phyloP scores from a whole-genome alignment of 2,113 vertebrate species.

The Peromyscus californicus region DNA sequence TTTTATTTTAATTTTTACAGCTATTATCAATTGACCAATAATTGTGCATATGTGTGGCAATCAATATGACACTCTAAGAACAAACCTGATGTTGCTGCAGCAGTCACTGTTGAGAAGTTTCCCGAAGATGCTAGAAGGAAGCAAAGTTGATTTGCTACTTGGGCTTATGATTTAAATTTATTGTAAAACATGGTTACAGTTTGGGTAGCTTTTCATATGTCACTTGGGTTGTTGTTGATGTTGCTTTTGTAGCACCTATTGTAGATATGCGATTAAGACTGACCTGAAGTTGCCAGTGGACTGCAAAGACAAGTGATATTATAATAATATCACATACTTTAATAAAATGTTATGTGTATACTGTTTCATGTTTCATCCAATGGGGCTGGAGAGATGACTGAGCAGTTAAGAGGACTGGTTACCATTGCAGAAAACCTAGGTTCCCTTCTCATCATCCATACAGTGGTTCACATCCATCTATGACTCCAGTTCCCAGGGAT shows the following conservation, averaged over 20 bases:
- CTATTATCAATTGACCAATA: background rate
- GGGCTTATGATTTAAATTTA: background rate
- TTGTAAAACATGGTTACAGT: background rate
- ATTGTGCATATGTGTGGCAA: background rate
- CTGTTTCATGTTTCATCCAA: slow-evolving; percentile 15
- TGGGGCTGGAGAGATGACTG: background rate
- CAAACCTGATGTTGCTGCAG: background rate
- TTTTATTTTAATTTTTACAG: background rate
- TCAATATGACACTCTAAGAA: too few species aligned
- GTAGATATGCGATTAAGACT: background rate
- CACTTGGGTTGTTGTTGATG: background rate
- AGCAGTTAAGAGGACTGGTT: background rate
- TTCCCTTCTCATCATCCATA: background rate
- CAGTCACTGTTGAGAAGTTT: background rate
- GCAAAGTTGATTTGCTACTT: background rate
- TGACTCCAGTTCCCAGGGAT: background rate
- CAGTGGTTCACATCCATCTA: background rate
- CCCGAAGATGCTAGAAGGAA: background rate
- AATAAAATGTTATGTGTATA: background rate
- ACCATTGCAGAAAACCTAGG: background rate
- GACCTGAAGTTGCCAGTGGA: slow-evolving; percentile 62
- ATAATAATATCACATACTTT: background rate
- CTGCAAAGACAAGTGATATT: slow-evolving; percentile 51
- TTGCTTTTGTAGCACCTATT: background rate
- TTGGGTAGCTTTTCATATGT: background rate